Conservation (phyloP, 2,888 invertebrate genomes). For the Leptinotarsa juncta region DNA sequence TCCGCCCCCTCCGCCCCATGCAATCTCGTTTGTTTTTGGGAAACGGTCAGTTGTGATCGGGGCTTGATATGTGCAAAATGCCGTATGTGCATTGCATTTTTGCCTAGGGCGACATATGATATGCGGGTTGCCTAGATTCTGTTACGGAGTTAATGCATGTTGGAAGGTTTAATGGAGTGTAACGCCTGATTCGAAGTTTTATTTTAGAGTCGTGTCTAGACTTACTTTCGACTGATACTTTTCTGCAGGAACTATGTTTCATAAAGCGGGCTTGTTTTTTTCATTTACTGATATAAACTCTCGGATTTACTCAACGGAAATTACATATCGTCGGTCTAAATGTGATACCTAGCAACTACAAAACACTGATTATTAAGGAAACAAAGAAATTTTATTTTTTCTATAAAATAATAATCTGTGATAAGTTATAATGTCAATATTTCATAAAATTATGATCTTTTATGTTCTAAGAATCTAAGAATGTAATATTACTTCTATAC, state of each 20-base stretch:
- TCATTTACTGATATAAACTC: neutral
- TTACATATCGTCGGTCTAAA: no score
- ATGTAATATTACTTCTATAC: no score
- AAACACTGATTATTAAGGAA: no score
- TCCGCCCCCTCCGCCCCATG: conserved; percentile 40
- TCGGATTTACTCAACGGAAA: no score
- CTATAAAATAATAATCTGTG: no score
- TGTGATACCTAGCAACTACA: no score
- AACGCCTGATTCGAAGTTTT: conserved; percentile 11
- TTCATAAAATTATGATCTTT: no score
- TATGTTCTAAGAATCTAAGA: no score
- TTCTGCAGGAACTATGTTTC: conserved; percentile 16
- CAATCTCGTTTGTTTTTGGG: conserved; percentile 33
- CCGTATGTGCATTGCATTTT: conserved; percentile 30
- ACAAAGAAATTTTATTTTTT: no score
- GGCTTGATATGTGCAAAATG: conserved; percentile 29
- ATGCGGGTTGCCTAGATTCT: conserved; percentile 37
- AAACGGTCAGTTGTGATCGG: conserved; percentile 37
- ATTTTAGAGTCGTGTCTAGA: conserved; percentile 2
- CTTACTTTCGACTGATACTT: conserved; percentile 4
- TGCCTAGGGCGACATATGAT: conserved; percentile 32
- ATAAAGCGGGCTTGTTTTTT: neutral
- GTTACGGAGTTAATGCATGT: conserved; percentile 38
- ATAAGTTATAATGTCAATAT: no score
- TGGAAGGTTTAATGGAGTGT: conserved; percentile 18